Percentiles rank a stretch among this genome's conserved stretches.
Conservation (phyloP, 2,797 vertebrate species). For the Clarias fuscus region DNA sequence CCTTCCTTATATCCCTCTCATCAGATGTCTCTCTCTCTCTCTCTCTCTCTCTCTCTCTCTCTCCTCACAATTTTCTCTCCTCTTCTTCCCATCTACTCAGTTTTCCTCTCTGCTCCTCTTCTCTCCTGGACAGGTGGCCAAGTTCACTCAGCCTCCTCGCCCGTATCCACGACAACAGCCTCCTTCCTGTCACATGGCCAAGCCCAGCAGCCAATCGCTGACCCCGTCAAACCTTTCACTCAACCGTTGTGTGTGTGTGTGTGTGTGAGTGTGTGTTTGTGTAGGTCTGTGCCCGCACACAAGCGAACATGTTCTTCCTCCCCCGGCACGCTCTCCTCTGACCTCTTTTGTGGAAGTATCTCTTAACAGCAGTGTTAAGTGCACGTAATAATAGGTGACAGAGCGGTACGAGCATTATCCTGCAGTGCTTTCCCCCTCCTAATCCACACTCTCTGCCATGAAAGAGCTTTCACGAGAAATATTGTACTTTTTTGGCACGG, state of each 20-base stretch:
- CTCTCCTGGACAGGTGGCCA: constrained; percentile 53
- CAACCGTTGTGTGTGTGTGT: neutral
- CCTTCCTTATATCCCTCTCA: neutral
- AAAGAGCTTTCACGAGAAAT: constrained; percentile 83
- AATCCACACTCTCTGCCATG: constrained; percentile 83
- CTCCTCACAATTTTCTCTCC: neutral
- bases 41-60: too few relatives aligned
- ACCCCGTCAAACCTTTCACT: constrained; percentile 39
- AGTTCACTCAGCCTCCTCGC: constrained; percentile 33
- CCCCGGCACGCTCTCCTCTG: constrained; percentile 66
- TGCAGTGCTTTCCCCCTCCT: constrained; percentile 79
- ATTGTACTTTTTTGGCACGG: constrained; percentile 75
- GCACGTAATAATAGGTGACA: constrained; percentile 88
- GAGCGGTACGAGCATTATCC: constrained; percentile 79
- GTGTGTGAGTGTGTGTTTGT: neutral
- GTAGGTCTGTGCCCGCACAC: constrained; percentile 13
- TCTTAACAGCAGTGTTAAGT: constrained; percentile 84
- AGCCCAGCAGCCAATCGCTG: constrained; percentile 55
- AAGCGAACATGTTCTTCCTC: constrained; percentile 36
- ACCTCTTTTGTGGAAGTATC: constrained; percentile 84
- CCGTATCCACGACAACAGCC: constrained; percentile 44
- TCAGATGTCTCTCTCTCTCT: too few relatives aligned
- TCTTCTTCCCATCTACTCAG: neutral
- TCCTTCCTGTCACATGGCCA: constrained; percentile 44
- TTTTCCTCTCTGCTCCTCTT: constrained; percentile 16